These are phyloP conservation scores for Thunnus thynnus DNA, from an alignment of 2,113 vertebrate genomes.

Conservation along the genomic window DNA sequence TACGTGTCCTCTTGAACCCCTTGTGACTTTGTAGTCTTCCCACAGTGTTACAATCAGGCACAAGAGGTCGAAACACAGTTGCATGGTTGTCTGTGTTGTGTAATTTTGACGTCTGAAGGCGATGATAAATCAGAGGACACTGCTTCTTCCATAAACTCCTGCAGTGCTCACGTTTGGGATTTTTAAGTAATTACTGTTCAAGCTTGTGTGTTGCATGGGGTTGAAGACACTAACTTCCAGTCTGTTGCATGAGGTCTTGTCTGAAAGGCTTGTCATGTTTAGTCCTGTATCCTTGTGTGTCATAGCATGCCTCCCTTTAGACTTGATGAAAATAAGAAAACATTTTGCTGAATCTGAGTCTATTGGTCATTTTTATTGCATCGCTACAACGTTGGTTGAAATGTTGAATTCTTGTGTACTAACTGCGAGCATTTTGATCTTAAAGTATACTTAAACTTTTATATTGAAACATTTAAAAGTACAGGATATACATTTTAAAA, in stretches of 20 bases:
- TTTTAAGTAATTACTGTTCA: slow-evolving; percentile 15
- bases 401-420: slow-evolving; percentile 7
- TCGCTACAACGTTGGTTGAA: slow-evolving; percentile 16
- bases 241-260: slow-evolving; percentile 75
- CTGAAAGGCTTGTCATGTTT: slow-evolving; percentile 44
- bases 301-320: slow-evolving; percentile 68
- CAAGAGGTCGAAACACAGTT: slow-evolving; percentile 51
- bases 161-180: slow-evolving; percentile 27
- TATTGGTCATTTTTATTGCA: slow-evolving; percentile 19
- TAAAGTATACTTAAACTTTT: not conserved
- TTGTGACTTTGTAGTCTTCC: slow-evolving; percentile 59
- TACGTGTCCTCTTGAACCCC: slow-evolving; percentile 57
- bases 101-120: slow-evolving; percentile 8
- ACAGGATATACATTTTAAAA: slow-evolving; percentile 8
- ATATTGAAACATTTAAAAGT: not conserved
- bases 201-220: slow-evolving; percentile 71
- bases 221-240: slow-evolving; percentile 42
- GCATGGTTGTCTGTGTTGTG: slow-evolving; percentile 75
- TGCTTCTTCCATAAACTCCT: slow-evolving; percentile 16
- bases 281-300: slow-evolving; percentile 54
- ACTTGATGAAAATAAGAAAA: slow-evolving; percentile 27
- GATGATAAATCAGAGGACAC: not conserved
- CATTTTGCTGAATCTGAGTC: slow-evolving; percentile 1
- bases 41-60: slow-evolving; percentile 38
- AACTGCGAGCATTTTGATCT: not conserved